Percentiles rank a stretch among this genome's conserved stretches.
phyloP scores from a whole-genome alignment of 64 coral and sea anemone genomes.

The Porites australiensis region DNA sequence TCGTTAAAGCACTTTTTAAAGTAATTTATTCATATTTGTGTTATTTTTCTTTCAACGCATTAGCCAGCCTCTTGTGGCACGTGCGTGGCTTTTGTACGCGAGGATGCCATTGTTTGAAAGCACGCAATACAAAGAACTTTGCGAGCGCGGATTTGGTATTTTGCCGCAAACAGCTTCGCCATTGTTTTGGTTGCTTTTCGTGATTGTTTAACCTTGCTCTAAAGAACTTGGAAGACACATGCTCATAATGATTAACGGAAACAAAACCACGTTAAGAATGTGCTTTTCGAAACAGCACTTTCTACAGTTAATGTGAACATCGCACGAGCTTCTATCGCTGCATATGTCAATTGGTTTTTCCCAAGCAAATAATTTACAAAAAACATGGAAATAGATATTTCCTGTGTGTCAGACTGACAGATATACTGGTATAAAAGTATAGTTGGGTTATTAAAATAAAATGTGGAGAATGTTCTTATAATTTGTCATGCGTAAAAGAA shows the following conservation, averaged over 20 bases:
- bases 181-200: background rate
- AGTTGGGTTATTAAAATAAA: too few relatives aligned
- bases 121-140: background rate
- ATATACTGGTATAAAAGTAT: too few relatives aligned
- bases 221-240: constrained; percentile 13
- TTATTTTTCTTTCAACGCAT: background rate
- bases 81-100: constrained; percentile 34
- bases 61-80: constrained; percentile 20
- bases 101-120: constrained; percentile 20
- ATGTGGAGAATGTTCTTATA: too few relatives aligned
- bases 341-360: background rate
- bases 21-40: background rate
- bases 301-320: background rate
- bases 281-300: background rate
- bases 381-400: background rate
- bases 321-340: background rate
- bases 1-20: background rate
- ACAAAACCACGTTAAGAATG: background rate
- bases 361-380: constrained; percentile 9
- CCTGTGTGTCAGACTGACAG: too few relatives aligned
- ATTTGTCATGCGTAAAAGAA: too few relatives aligned
- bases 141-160: background rate
- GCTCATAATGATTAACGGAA: background rate
- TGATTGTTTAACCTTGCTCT: background rate
- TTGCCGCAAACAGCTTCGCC: background rate